These are phyloP conservation scores for Morone saxatilis DNA, from an alignment of 2,113 vertebrate genomes.

Conservation along the genomic window DNA sequence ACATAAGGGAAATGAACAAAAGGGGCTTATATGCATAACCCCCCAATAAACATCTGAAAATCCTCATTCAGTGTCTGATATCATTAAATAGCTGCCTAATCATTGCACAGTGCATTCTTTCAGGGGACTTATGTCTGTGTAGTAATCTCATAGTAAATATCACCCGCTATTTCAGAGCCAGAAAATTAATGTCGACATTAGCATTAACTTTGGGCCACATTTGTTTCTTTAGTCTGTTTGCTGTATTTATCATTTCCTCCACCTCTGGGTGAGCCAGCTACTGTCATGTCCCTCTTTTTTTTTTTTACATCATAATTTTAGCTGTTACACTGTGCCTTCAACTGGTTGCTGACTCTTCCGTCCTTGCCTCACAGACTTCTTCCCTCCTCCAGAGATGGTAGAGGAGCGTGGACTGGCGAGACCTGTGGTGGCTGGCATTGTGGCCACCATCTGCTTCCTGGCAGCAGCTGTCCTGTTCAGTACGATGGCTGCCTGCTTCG, in stretches of 20 bases:
- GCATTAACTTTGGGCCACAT: not conserved
- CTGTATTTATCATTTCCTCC: not conserved
- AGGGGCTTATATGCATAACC: not conserved
- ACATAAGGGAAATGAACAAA: not conserved
- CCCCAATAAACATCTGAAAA: not conserved
- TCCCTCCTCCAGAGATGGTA: conserved; percentile 94
- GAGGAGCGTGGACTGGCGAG: conserved; percentile 95
- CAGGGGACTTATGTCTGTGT: not conserved
- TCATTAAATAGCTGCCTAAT: conserved; percentile 1
- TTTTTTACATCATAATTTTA: not conserved
- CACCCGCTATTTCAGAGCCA: not conserved
- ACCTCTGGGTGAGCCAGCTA: not conserved
- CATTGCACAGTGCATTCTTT: conserved; percentile 20
- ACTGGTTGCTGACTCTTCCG: not conserved
- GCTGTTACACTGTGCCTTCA: not conserved
- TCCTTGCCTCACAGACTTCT: conserved; percentile 87
- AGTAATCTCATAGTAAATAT: conserved; percentile 40
- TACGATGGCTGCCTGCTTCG: conserved; percentile 97
- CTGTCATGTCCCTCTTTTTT: not conserved
- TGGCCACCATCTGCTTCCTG: conserved; percentile 98
- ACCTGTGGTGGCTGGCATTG: conserved; percentile 96
- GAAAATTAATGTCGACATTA: conserved; percentile 28
- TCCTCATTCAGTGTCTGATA: conserved; percentile 1
- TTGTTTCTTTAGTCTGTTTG: not conserved
- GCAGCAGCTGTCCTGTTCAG: conserved; percentile 97